A percentile compares a stretch with the other conserved stretches of the same genome.
These are phyloP conservation scores for Cheilosia variabilis DNA, from an alignment of 2,888 invertebrate species.

Conservation along the genomic window DNA sequence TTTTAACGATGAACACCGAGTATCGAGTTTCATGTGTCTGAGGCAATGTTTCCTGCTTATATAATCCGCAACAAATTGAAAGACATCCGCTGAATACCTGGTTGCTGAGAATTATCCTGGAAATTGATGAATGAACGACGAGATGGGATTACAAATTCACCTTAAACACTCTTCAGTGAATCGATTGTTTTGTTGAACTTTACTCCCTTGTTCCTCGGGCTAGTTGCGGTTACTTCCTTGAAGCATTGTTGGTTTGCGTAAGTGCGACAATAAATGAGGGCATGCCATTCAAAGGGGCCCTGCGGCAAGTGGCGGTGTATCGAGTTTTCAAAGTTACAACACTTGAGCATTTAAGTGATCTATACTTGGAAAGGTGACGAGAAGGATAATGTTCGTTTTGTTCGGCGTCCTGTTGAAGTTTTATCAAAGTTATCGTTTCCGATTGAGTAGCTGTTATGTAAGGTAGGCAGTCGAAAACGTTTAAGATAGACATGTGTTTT, in stretches of 20 bases:
- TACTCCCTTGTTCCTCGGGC: slow-evolving; percentile 2
- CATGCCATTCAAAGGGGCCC: background rate
- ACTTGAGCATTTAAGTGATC: slow-evolving; percentile 47
- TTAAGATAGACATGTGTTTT: too few species aligned
- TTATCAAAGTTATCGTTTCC: too few species aligned
- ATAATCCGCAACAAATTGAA: slow-evolving; percentile 67
- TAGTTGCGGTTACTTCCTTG: slow-evolving; percentile 42
- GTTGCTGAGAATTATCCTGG: slow-evolving; percentile 43
- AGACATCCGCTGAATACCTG: slow-evolving; percentile 69
- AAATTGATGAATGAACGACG: slow-evolving; percentile 55
- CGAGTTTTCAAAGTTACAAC: slow-evolving; percentile 61
- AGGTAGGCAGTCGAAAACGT: too few species aligned
- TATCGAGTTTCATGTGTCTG: slow-evolving; percentile 43
- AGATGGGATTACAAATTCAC: slow-evolving; percentile 73
- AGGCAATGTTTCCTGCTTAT: slow-evolving; percentile 48
- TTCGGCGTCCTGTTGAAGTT: too few species aligned
- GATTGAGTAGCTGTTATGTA: too few species aligned
- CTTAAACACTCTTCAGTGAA: slow-evolving; percentile 59
- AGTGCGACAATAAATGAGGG: slow-evolving; percentile 4
- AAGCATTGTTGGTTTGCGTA: slow-evolving; percentile 37
- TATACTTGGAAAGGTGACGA: slow-evolving; percentile 24
- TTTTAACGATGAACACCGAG: slow-evolving; percentile 59
- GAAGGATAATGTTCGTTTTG: background rate
- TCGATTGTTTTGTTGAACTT: slow-evolving; percentile 41
- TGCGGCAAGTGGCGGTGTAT: slow-evolving; percentile 37